Base-by-base conservation (phyloP, 2,113 vertebrate genomes). In the Charadrius vociferus region DNA sequence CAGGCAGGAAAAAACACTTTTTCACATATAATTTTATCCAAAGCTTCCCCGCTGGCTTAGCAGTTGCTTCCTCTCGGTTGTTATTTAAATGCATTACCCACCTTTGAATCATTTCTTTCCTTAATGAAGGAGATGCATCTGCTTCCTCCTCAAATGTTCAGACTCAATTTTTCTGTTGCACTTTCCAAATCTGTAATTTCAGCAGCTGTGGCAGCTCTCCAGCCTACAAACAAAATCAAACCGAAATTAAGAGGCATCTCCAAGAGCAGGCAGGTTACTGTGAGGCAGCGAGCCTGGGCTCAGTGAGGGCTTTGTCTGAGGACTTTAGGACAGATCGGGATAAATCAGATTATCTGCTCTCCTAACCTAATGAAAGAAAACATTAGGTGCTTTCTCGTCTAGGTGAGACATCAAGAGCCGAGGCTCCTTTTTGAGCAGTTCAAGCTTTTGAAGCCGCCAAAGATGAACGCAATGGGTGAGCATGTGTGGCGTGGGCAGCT, bases 401-500 rank as follows among this genome's bases (percentile, higher is more conserved):
- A 17, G 0, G 9, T 1, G 12, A 68, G 45, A 13, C 50, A 41
- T 12, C 26, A 26, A 79, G 36, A 56, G 30, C 36, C 7, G 10
- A 66, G 58, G 36, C 4, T 67, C 14, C 45, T 71, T 10, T 29
- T 21, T 8, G 52, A 72, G 43, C 34, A 27, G 2, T 7, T 61
- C 18, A 29, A 34, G 80, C 6, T 55, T 36, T 15, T 23, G 67
- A 55, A 49, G 52, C n/a, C 12, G 10, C 23, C 27, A 23, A 39
- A n/a, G 24, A 12, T 18, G 62, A 32, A 14, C 0, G 0, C 26
- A 2, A 6, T 0, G 3, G 70, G 27, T 2, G 9, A 77, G 52
- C 14, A 27, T 1, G 0, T 12, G 1, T 3, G 19, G 24, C 4
- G 0, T 1, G 6, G 32, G 34, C 22, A 30, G 36, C 53, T 3